phyloP scores from a whole-genome alignment of 2,888 invertebrate genomes.

The Tromatobia lineatoria region DNA sequence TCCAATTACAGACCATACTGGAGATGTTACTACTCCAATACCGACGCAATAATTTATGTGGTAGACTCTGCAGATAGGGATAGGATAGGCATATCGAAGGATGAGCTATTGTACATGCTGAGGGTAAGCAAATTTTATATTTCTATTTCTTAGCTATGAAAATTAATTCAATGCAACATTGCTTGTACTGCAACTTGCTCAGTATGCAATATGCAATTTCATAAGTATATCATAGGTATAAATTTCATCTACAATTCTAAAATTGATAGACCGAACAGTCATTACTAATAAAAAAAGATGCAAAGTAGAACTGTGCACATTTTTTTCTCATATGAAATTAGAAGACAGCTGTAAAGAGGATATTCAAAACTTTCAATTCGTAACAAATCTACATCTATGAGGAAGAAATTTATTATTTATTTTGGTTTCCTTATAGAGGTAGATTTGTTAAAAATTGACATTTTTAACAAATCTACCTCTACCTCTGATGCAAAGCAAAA shows the following conservation, averaged over 20 bases:
- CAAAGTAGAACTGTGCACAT: too few species aligned
- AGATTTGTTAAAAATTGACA: too few species aligned
- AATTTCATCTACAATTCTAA: not conserved
- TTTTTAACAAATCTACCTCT: too few species aligned
- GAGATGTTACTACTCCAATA: constrained; percentile 99
- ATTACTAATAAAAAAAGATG: too few species aligned
- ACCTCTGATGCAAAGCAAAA: too few species aligned
- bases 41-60: constrained; percentile 99
- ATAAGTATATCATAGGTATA: not conserved
- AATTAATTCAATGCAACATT: not conserved
- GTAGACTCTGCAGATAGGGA: constrained; percentile 99
- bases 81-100: constrained; percentile 99
- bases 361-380: too few species aligned
- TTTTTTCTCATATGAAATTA: too few species aligned
- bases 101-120: constrained; percentile 98
- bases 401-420: too few species aligned
- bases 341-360: too few species aligned
- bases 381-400: too few species aligned
- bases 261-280: not conserved
- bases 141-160: not conserved
- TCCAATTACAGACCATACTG: constrained; percentile 95
- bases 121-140: constrained; percentile 89
- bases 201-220: too few species aligned
- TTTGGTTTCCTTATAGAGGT: too few species aligned
- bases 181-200: not conserved